These are phyloP conservation scores for Penaeus japonicus DNA, from an alignment of 1,140 invertebrate species.

Conservation along the genomic window DNA sequence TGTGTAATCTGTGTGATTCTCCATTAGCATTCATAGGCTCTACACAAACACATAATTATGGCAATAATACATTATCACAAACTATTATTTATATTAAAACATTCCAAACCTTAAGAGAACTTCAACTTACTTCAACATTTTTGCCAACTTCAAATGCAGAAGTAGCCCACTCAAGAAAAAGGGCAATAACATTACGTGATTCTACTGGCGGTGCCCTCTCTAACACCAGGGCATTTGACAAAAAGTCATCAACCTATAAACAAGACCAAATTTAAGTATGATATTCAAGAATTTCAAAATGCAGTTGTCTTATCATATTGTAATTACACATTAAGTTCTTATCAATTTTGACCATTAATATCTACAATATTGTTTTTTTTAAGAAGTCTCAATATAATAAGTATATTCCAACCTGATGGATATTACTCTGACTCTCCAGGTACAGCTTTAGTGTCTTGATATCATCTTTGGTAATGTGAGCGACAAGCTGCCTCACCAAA, in stretches of 20 bases:
- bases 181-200: neutral
- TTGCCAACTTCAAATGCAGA: neutral
- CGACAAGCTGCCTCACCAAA: neutral
- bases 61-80: no score
- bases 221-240: neutral
- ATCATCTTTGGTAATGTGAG: neutral
- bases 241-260: neutral
- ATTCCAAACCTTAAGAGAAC: neutral
- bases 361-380: no score
- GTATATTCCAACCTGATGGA: neutral
- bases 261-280: neutral
- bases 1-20: no score
- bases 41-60: no score
- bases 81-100: no score
- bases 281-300: neutral
- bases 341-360: neutral
- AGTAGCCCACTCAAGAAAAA: neutral
- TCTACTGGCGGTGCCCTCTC: neutral
- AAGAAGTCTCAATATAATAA: neutral
- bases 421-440: neutral
- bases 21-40: no score
- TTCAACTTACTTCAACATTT: neutral
- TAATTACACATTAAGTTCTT: neutral
- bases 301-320: neutral
- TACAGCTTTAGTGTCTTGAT: neutral